These are phyloP conservation scores for Drosophila novamexicana DNA, from an alignment of 1,140 invertebrate species.

Conservation along the genomic window DNA sequence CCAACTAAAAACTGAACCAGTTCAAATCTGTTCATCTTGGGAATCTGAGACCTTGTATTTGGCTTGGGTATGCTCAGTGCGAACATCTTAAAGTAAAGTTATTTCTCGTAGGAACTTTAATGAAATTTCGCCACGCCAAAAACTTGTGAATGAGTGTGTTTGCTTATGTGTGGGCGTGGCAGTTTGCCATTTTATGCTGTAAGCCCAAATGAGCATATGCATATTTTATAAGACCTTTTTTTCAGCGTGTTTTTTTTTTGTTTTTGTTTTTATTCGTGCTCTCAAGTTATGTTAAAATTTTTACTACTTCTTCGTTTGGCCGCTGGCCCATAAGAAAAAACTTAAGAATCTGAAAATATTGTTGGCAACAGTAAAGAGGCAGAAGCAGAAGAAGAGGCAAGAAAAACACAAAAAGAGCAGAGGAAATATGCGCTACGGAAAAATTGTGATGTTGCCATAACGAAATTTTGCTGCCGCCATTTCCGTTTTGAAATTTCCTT, in stretches of 20 bases:
- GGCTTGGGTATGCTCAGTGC: slow-evolving; percentile 37
- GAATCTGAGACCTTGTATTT: background rate
- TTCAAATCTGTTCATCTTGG: too few species aligned
- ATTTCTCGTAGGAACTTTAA: slow-evolving; percentile 62
- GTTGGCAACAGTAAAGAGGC: slow-evolving; percentile 24
- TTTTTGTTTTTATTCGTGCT: slow-evolving; percentile 6
- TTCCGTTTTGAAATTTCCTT: slow-evolving; percentile 61
- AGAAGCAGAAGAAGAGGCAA: slow-evolving; percentile 13
- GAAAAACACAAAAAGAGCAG: slow-evolving; percentile 34
- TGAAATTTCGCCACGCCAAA: slow-evolving; percentile 53
- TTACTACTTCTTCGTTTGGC: slow-evolving; percentile 58
- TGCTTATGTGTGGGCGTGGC: slow-evolving; percentile 25
- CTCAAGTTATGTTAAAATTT: slow-evolving; percentile 67
- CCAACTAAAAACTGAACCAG: background rate
- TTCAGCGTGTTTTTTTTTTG: slow-evolving; percentile 23
- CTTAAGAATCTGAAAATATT: slow-evolving; percentile 44
- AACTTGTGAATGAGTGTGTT: slow-evolving; percentile 35
- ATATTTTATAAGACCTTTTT: slow-evolving; percentile 80
- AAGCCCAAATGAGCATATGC: slow-evolving; percentile 75
- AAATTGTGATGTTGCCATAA: slow-evolving; percentile 63
- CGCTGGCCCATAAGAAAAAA: slow-evolving; percentile 45
- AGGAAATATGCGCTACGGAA: slow-evolving; percentile 29
- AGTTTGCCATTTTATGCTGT: slow-evolving; percentile 35
- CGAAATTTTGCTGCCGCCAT: slow-evolving; percentile 71
- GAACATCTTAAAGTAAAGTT: slow-evolving; percentile 65